Percentiles rank a stretch among this genome's conserved stretches.
Conservation (phyloP, 2,888 invertebrate genomes). For the Hylaea fasciaria region DNA sequence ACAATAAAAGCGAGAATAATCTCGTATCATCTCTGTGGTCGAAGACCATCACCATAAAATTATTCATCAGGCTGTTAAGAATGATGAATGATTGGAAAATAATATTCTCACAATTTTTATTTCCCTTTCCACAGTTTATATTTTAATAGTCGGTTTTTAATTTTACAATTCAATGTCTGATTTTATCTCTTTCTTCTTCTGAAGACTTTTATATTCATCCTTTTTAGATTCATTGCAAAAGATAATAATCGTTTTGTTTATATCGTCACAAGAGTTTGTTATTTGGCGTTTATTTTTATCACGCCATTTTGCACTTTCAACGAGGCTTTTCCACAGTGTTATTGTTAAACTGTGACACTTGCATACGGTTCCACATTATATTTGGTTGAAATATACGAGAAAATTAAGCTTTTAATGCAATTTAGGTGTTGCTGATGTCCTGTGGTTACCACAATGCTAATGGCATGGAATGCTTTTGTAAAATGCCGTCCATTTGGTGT, state of each 20-base stretch:
- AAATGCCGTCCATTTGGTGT: not conserved
- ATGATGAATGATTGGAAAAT: slow-evolving; percentile 8
- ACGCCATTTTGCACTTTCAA: not conserved
- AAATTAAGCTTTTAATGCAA: slow-evolving; percentile 17
- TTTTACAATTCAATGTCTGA: not conserved
- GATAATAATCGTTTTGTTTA: too few relatives aligned
- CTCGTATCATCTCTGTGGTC: not conserved
- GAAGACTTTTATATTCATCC: too few relatives aligned
- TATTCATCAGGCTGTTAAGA: slow-evolving; percentile 10
- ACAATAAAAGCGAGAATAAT: not conserved
- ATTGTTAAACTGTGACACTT: not conserved
- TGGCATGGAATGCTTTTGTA: slow-evolving; percentile 5
- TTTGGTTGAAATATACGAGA: slow-evolving; percentile 4
- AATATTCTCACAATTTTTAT: not conserved
- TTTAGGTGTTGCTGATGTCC: slow-evolving; percentile 36
- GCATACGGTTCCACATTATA: not conserved
- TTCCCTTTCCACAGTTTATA: not conserved
- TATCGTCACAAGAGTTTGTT: too few relatives aligned
- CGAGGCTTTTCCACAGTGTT: not conserved
- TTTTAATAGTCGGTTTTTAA: slow-evolving; percentile 9
- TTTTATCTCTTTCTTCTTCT: too few relatives aligned
- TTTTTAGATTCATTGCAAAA: too few relatives aligned
- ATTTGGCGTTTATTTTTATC: too few relatives aligned
- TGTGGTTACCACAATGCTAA: slow-evolving; percentile 23
- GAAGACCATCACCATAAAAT: slow-evolving; percentile 11